phyloP scores from a whole-genome alignment of 2,797 vertebrate genomes.

The Acanthis flammea region DNA sequence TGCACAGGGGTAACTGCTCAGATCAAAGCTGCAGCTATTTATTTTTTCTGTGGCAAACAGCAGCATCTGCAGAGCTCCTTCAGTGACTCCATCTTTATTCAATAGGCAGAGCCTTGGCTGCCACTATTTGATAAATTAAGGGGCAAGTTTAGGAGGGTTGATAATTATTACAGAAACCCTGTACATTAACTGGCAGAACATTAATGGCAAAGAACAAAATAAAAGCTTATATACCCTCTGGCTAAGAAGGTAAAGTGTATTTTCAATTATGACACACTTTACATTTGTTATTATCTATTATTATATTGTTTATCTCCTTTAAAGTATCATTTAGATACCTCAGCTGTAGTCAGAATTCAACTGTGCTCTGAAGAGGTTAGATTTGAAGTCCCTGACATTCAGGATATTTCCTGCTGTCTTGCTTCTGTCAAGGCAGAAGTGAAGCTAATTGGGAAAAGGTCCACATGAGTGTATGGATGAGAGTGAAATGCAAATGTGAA shows the following conservation, averaged over 20 bases:
- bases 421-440: background rate
- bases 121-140: background rate
- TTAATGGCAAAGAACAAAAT: background rate
- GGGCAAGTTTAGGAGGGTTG: background rate
- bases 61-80: background rate
- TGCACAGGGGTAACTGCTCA: background rate
- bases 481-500: background rate
- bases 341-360: background rate
- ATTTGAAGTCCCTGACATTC: conserved; percentile 28
- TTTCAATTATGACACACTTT: conserved; percentile 30
- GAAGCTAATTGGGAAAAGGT: background rate
- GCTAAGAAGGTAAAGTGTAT: background rate
- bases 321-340: background rate
- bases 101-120: background rate
- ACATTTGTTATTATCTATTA: conserved; percentile 27
- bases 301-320: conserved; percentile 20
- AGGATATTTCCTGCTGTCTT: background rate
- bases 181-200: conserved; percentile 4
- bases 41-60: conserved; percentile 3
- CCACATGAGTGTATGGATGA: background rate
- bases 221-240: background rate
- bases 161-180: conserved; percentile 5
- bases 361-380: background rate
- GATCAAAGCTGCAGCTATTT: background rate
- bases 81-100: background rate